Evolutionary conservation across 2,888 invertebrate genomes (phyloP).

Genomic region (Dasypolia templi): DNA sequence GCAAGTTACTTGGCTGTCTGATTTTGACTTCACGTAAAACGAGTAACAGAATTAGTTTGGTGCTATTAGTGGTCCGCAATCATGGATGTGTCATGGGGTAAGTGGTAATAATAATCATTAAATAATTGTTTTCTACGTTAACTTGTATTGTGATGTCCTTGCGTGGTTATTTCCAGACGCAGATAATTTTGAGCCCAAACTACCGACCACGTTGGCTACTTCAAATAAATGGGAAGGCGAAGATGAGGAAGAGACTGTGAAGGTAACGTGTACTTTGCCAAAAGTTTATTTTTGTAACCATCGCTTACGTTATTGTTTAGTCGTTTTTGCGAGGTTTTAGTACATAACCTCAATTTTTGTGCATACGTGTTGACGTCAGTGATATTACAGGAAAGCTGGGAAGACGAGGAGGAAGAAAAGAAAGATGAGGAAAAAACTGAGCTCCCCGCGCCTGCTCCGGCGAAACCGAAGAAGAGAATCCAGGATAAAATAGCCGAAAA

Average conservation of each 20-base stretch:
- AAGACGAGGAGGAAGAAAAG: conserved; percentile 96
- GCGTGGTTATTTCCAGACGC: conserved; percentile 91
- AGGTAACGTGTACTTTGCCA: conserved; percentile 91
- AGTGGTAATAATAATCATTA: conserved; percentile 72
- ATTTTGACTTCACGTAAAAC: conserved; percentile 86
- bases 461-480: conserved; percentile 94
- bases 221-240: conserved; percentile 96
- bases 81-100: conserved; percentile 94
- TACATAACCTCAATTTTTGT: conserved; percentile 84
- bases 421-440: conserved; percentile 93
- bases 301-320: conserved; percentile 44
- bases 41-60: conserved; percentile 85
- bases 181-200: conserved; percentile 93
- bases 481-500: conserved; percentile 96
- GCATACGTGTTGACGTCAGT: conserved; percentile 87
- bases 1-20: conserved; percentile 81
- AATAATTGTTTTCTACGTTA: conserved; percentile 67
- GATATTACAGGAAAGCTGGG: conserved; percentile 97
- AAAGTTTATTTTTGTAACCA: conserved; percentile 67
- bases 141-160: conserved; percentile 72
- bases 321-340: conserved; percentile 60
- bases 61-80: conserved; percentile 82
- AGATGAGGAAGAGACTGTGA: conserved; percentile 96
- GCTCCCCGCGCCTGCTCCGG: conserved; percentile 89
- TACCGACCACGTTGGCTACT: conserved; percentile 90